Evolutionary conservation across 2,797 vertebrate genomes (phyloP).

Genomic region (Coreius guichenoti): DNA sequence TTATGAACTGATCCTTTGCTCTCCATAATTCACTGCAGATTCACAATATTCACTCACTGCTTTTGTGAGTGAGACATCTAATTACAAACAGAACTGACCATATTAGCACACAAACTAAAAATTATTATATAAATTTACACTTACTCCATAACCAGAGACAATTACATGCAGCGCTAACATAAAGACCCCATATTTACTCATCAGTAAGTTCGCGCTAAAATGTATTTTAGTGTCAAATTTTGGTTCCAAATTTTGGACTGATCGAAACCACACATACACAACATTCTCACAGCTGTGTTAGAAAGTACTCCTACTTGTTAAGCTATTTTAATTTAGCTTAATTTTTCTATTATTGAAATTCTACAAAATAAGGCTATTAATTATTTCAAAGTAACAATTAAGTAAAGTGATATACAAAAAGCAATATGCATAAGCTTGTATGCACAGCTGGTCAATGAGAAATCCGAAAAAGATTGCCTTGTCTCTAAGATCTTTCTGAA

Average conservation of each 20-base stretch:
- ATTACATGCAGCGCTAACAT: neutral
- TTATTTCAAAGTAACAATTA: neutral
- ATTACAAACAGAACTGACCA: conserved; percentile 27
- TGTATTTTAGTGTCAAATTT: neutral
- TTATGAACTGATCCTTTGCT: conserved; percentile 29
- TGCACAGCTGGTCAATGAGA: neutral
- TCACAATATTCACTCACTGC: conserved; percentile 9
- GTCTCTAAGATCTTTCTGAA: neutral
- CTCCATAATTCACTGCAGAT: conserved; percentile 40
- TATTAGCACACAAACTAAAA: conserved; percentile 2
- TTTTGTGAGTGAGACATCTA: conserved; percentile 16
- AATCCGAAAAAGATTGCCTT: neutral
- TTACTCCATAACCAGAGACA: neutral
- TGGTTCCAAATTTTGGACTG: neutral
- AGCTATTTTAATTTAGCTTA: neutral
- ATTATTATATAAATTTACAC: conserved; percentile 16
- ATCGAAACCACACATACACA: neutral
- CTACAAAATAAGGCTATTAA: neutral
- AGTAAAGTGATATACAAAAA: neutral
- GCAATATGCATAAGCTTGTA: too few species aligned
- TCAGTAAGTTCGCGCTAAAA: neutral
- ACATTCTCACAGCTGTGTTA: neutral
- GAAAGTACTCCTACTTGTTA: too few species aligned
- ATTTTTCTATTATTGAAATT: neutral
- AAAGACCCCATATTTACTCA: neutral